Conservation (phyloP, 2,797 vertebrate species). For the Enteromius argenteus region DNA sequence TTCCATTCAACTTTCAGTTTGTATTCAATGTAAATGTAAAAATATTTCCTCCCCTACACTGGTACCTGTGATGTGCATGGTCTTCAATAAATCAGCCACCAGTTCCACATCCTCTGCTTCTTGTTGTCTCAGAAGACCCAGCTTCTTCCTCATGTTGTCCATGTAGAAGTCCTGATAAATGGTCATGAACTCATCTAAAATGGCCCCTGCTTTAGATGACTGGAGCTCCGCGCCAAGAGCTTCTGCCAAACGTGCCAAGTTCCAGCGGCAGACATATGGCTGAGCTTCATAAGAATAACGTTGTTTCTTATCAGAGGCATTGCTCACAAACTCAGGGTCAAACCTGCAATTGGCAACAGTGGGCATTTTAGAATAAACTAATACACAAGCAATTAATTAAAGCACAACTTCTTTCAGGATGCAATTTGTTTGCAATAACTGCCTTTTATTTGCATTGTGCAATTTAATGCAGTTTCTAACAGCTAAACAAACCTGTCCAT, state of each 20-base stretch:
- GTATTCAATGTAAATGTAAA: neutral
- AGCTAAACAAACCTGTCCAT: conserved; percentile 79
- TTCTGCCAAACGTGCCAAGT: conserved; percentile 82
- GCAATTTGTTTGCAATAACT: neutral
- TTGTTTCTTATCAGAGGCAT: conserved; percentile 80
- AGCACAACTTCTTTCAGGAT: neutral
- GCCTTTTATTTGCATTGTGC: neutral
- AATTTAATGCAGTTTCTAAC: neutral
- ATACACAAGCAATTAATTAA: neutral
- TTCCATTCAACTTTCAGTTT: neutral
- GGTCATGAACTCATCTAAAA: conserved; percentile 77
- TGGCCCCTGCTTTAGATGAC: conserved; percentile 68
- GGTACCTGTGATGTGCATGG: conserved; percentile 82
- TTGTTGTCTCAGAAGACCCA: conserved; percentile 76
- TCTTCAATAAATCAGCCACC: conserved; percentile 79
- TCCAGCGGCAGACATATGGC: conserved; percentile 85
- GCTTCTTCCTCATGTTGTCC: conserved; percentile 83
- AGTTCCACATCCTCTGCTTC: conserved; percentile 76
- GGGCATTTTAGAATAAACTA: neutral
- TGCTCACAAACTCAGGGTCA: conserved; percentile 85
- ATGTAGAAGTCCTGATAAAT: conserved; percentile 80
- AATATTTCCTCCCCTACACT: conserved; percentile 20
- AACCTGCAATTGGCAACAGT: conserved; percentile 70
- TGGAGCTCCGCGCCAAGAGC: conserved; percentile 82
- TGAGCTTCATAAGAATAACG: conserved; percentile 84